A percentile compares a stretch with the other conserved stretches of the same genome.
These are phyloP conservation scores for Drosophila flavopinicola DNA, from an alignment of 2,888 invertebrate species.

Conservation along the genomic window DNA sequence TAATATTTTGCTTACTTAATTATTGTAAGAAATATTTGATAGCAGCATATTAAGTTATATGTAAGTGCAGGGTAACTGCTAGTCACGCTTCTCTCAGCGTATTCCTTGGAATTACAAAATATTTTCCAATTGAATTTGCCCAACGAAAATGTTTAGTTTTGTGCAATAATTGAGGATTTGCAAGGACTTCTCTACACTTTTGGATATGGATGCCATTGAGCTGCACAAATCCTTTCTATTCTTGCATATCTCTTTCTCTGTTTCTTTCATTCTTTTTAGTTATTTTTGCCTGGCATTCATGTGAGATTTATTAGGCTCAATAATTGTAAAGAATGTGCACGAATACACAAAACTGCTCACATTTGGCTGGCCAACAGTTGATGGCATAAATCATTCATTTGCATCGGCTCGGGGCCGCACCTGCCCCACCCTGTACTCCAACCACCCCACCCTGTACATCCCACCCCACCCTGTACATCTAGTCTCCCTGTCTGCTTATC, in stretches of 20 bases:
- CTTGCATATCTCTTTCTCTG: neutral
- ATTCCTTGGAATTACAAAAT: no score
- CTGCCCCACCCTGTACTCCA: neutral
- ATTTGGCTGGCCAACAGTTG: constrained; percentile 46
- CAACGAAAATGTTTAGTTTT: neutral
- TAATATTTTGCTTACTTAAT: no score
- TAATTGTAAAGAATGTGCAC: constrained; percentile 63
- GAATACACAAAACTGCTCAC: constrained; percentile 33
- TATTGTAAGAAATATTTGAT: no score
- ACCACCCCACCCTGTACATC: neutral
- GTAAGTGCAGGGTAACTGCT: no score
- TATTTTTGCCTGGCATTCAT: constrained; percentile 9
- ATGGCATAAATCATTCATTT: constrained; percentile 55
- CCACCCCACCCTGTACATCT: neutral
- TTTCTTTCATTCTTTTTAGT: constrained; percentile 4
- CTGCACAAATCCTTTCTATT: neutral
- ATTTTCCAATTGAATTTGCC: no score
- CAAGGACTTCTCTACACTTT: no score
- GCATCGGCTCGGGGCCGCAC: constrained; percentile 34
- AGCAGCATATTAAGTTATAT: no score
- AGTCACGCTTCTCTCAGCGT: no score
- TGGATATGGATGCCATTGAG: no score
- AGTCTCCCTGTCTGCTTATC: constrained; percentile 15
- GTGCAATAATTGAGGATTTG: no score
- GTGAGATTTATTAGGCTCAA: constrained; percentile 55